Conservation (phyloP, 2,888 invertebrate species). For the Melanchra persicariae region DNA sequence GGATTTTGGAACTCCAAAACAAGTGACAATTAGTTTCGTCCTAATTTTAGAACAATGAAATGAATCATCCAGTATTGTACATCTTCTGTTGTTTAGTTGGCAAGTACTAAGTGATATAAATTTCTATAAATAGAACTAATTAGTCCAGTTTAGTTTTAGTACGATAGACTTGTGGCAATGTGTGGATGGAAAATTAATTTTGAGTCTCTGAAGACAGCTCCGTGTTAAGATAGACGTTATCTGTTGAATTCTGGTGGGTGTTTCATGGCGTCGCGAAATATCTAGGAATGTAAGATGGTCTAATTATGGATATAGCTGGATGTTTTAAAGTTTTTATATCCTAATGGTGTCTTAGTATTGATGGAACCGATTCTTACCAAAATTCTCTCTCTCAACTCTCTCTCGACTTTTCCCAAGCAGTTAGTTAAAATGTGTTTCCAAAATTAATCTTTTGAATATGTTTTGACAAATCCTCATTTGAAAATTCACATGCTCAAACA, state of each 20-base stretch:
- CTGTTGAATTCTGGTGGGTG: not conserved
- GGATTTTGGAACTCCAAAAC: slow-evolving; percentile 60
- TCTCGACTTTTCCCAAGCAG: too few relatives aligned
- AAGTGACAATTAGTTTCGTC: slow-evolving; percentile 54
- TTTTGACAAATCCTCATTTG: too few relatives aligned
- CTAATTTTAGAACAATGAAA: slow-evolving; percentile 66
- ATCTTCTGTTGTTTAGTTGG: slow-evolving; percentile 53
- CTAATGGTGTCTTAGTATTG: too few relatives aligned
- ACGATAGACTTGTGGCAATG: slow-evolving; percentile 16
- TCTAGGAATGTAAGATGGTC: not conserved
- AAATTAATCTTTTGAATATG: too few relatives aligned
- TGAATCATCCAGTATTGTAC: slow-evolving; percentile 58
- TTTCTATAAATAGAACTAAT: slow-evolving; percentile 62
- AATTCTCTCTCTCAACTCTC: too few relatives aligned
- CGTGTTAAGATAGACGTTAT: not conserved
- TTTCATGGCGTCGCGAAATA: not conserved
- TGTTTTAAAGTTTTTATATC: too few relatives aligned
- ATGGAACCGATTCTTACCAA: too few relatives aligned
- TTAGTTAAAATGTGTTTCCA: too few relatives aligned
- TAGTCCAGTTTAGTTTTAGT: slow-evolving; percentile 47
- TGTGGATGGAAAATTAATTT: not conserved
- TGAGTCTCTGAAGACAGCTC: not conserved
- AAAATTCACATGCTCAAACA: too few relatives aligned
- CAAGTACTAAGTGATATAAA: slow-evolving; percentile 54
- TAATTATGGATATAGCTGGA: too few relatives aligned